These are phyloP conservation scores for Diplolepis rosae DNA, from an alignment of 2,888 invertebrate species.

Conservation along the genomic window DNA sequence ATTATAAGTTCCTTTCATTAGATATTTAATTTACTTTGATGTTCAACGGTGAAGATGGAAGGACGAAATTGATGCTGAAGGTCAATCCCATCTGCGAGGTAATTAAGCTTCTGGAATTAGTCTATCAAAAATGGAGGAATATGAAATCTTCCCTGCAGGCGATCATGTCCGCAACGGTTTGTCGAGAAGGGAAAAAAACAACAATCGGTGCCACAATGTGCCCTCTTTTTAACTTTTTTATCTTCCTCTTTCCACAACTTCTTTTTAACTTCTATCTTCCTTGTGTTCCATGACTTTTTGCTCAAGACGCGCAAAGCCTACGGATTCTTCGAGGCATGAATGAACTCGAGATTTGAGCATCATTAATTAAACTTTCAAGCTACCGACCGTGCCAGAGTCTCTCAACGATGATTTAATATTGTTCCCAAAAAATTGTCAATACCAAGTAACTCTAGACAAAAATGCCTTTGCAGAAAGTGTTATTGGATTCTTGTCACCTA, in stretches of 20 bases:
- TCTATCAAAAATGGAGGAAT: constrained; percentile 56
- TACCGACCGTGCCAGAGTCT: constrained; percentile 46
- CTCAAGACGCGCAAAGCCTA: constrained; percentile 42
- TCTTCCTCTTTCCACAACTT: constrained; percentile 34
- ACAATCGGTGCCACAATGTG: constrained; percentile 56
- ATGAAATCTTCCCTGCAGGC: constrained; percentile 60
- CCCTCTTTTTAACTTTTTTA: constrained; percentile 44
- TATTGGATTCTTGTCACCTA: background rate
- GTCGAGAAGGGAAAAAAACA: constrained; percentile 41
- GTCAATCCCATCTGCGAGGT: constrained; percentile 49
- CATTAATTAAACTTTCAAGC: constrained; percentile 66
- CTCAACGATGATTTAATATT: background rate
- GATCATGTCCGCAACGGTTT: constrained; percentile 41
- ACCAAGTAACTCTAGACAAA: background rate
- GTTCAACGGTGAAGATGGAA: background rate
- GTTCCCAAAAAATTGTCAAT: background rate
- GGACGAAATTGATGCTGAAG: constrained; percentile 44
- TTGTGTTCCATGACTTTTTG: constrained; percentile 51
- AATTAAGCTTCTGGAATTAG: constrained; percentile 69
- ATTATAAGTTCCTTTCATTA: too few relatives aligned
- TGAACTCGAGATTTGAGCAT: constrained; percentile 56
- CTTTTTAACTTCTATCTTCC: constrained; percentile 47
- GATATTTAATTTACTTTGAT: background rate
- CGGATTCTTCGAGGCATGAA: constrained; percentile 62
- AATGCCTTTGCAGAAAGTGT: background rate